Evolutionary conservation across 2,113 vertebrate genomes (phyloP), one percentile per base, ranked within the genome.

Genomic region (Mesoclemmys tuberculata): DNA sequence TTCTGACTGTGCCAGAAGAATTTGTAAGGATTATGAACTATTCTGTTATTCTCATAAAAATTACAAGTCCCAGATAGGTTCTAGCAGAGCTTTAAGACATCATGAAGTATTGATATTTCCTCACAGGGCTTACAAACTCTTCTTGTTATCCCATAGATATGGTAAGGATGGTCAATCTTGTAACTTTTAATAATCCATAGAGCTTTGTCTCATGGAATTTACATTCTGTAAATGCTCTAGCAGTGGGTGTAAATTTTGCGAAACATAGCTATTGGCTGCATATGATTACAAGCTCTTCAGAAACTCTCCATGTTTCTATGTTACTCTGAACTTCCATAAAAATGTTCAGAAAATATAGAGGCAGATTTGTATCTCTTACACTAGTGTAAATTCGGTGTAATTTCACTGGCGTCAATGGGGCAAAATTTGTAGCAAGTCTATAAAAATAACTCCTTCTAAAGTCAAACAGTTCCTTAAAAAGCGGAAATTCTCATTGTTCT

Each of bases 61-160:
- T 82, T 93, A 51, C 1, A 85, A 93, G 55, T 84, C 87, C 26
- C 81, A 90, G 71, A 10, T 54, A 84, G 84, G 29, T 81, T 77
- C 52, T 90, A 61, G 71, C 21, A 86, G 88, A 85, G 49, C 83
- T 96, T 93, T 97, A 97, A 96, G 94, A 54, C 74, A 89, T 89
- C 24, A 3, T 89, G 88, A 96, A 90, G 56, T 96, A 92, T 89
- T 55, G 92, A 75, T 93, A 27, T 52, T 92, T 95, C 41, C 51
- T 95, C 71, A 84, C 49, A 91, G 49, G n/a, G 54, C 82, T 96
- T 94, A 78, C 49, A 90, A 75, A 87, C 91, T 80, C 52, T 88
- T 94, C 54, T 75, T 81, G 8, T 71, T 80, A 7, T 93, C 82
- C 84, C 92, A 89, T 24, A 58, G 68, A 84, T 31, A 12, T 21